These are phyloP conservation scores for Drosophila kepulauana DNA, from an alignment of 1,140 invertebrate species.

Conservation along the genomic window DNA sequence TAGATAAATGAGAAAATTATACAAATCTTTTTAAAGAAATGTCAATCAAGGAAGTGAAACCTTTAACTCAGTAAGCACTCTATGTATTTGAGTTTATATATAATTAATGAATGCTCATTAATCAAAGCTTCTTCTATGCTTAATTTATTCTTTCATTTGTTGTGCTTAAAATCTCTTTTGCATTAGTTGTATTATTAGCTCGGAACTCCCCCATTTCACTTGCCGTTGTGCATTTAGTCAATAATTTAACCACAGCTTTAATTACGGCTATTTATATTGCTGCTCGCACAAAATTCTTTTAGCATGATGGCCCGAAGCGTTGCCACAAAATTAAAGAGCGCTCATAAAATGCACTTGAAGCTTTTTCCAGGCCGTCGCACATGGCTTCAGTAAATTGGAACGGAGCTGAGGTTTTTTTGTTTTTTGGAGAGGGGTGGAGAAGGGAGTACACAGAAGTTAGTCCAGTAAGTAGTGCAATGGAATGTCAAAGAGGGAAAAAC, in stretches of 20 bases:
- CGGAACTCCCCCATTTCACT: slow-evolving; percentile 7
- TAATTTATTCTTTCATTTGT: not conserved
- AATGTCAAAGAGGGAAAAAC: slow-evolving; percentile 53
- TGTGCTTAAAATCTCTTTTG: not conserved
- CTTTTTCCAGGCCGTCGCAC: slow-evolving; percentile 56
- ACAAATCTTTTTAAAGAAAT: too few relatives aligned
- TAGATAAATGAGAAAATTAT: too few relatives aligned
- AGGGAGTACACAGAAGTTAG: not conserved
- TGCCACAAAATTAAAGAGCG: slow-evolving; percentile 46
- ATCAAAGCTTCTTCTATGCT: not conserved
- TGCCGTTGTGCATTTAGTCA: slow-evolving; percentile 27
- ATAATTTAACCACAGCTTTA: slow-evolving; percentile 55
- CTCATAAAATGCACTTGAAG: slow-evolving; percentile 57
- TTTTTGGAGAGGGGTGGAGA: too few relatives aligned
- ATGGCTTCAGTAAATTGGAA: slow-evolving; percentile 47
- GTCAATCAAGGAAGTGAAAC: too few relatives aligned
- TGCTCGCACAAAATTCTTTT: slow-evolving; percentile 34
- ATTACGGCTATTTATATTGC: slow-evolving; percentile 47
- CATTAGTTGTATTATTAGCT: slow-evolving; percentile 1
- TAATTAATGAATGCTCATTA: not conserved
- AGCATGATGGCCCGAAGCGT: slow-evolving; percentile 7
- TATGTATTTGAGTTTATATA: too few relatives aligned
- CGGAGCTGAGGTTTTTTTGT: not conserved
- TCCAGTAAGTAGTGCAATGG: slow-evolving; percentile 1
- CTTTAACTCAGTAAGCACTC: too few relatives aligned